phyloP scores from a whole-genome alignment of 2,797 vertebrate genomes.

The Gymnoscopelus microlampas region DNA sequence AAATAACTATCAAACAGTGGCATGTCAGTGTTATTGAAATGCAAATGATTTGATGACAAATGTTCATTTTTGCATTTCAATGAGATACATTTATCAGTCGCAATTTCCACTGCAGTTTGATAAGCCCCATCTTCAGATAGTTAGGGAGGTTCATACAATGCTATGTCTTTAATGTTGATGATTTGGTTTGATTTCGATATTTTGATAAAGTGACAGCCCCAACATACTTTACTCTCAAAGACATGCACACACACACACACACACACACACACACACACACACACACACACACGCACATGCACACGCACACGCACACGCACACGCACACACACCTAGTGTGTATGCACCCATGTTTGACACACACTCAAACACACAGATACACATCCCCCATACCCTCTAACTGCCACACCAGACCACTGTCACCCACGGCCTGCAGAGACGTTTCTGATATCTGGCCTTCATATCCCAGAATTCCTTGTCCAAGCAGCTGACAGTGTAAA shows the following conservation, averaged over 20 bases:
- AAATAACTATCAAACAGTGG: too few species aligned
- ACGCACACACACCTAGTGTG: too few species aligned
- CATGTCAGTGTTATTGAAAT: neutral
- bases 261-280: neutral
- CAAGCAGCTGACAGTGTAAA: constrained; percentile 62
- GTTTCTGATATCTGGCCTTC: constrained; percentile 44
- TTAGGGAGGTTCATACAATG: too few species aligned
- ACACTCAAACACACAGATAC: neutral
- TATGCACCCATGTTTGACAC: too few species aligned
- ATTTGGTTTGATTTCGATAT: too few species aligned
- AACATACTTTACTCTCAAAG: neutral
- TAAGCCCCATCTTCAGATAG: neutral
- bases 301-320: too few species aligned
- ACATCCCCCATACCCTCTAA: too few species aligned
- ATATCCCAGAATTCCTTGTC: constrained; percentile 20
- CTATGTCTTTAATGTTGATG: too few species aligned
- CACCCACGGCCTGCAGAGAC: constrained; percentile 55
- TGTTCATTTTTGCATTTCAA: constrained; percentile 21
- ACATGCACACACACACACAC: constrained; percentile 9
- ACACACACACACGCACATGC: too few species aligned
- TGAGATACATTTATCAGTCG: neutral
- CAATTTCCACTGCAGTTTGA: constrained; percentile 11
- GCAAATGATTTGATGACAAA: constrained; percentile 27
- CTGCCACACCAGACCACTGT: constrained; percentile 13
- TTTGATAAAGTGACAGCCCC: too few species aligned